phyloP scores from a whole-genome alignment of 2,797 vertebrate species.

The Thaleichthys pacificus region DNA sequence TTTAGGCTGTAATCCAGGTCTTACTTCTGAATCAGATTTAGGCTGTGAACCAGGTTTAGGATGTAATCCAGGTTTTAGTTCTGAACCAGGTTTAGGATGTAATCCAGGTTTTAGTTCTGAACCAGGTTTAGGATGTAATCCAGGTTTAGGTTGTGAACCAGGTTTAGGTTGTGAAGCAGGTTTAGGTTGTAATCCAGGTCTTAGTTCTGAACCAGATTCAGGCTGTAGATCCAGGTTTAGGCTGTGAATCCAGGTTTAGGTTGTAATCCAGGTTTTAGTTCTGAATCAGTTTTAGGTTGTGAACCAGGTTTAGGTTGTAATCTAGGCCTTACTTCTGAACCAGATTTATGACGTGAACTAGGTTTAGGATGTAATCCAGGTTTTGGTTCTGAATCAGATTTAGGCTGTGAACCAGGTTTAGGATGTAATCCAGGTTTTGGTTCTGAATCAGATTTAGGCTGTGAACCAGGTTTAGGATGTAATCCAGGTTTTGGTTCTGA shows the following conservation, averaged over 20 bases:
- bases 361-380: slow-evolving; percentile 30
- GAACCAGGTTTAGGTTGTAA: slow-evolving; percentile 8
- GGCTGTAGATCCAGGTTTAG: no score
- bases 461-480: slow-evolving; percentile 14
- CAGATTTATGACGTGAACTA: slow-evolving; percentile 28
- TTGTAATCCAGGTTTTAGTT: no score
- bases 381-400: slow-evolving; percentile 24
- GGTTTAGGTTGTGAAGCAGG: slow-evolving; percentile 2
- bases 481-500: neutral
- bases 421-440: neutral
- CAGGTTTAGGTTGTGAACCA: neutral
- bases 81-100: neutral
- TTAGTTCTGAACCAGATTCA: no score
- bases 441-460: neutral
- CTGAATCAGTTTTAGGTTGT: no score
- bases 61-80: neutral
- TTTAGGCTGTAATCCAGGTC: slow-evolving; percentile 12
- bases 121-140: neutral
- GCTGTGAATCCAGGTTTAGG: no score
- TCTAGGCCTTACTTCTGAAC: neutral
- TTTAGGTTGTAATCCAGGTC: no score
- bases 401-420: neutral
- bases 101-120: no score
- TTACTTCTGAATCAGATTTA: slow-evolving; percentile 7
- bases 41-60: slow-evolving; percentile 18